Conservation (phyloP, 2,113 vertebrate species). For the Eptesicus fuscus region DNA sequence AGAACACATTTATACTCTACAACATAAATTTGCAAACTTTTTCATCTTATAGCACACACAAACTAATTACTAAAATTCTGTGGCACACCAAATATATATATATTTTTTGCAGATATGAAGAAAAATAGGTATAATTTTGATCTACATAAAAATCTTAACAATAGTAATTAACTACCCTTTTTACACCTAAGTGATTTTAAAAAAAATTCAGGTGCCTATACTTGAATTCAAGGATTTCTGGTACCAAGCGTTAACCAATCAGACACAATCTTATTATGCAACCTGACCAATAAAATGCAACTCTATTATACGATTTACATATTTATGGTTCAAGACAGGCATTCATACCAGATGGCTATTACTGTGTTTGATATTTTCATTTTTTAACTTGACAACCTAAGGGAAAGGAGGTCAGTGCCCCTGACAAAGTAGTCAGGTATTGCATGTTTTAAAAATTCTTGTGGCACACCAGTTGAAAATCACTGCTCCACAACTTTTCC, state of each 20-base stretch:
- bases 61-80: not conserved
- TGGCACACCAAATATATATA: not conserved
- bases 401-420: not conserved
- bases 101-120: not conserved
- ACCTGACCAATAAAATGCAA: not conserved
- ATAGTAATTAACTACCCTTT: not conserved
- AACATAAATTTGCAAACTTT: not conserved
- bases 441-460: not conserved
- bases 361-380: not conserved
- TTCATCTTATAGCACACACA: not conserved
- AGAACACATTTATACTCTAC: not conserved
- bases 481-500: not conserved
- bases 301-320: not conserved
- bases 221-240: not conserved
- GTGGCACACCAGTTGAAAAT: not conserved
- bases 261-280: not conserved
- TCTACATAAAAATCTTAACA: not conserved
- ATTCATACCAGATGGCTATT: not conserved
- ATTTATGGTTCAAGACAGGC: not conserved
- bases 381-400: not conserved
- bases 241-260: not conserved
- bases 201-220: not conserved
- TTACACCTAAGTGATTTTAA: not conserved
- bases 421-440: not conserved
- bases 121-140: not conserved